Evolutionary conservation across 2,113 vertebrate genomes (phyloP).

Genomic region (Bufo gargarizans): DNA sequence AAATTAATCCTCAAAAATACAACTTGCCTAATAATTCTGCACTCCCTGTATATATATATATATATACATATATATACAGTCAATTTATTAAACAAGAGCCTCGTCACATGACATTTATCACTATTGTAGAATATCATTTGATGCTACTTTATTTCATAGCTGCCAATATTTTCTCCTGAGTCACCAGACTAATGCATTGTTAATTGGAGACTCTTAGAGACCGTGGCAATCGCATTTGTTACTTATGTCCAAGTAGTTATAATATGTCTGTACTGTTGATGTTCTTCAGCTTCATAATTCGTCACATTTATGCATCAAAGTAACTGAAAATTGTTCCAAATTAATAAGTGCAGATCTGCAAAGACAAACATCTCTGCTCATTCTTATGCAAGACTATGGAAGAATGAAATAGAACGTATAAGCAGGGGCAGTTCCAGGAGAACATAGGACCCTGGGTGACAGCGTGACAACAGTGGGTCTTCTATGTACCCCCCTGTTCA

Average conservation of each 20-base stretch:
- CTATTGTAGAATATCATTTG: too few relatives aligned
- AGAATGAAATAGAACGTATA: not conserved
- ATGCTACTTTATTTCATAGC: not conserved
- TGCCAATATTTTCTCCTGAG: not conserved
- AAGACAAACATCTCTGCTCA: not conserved
- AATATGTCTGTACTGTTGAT: constrained; percentile 1
- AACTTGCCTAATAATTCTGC: too few relatives aligned
- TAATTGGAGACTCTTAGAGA: constrained; percentile 14
- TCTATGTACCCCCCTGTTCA: too few relatives aligned
- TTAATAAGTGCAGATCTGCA: constrained; percentile 3
- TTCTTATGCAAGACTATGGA: constrained; percentile 5
- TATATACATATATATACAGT: too few relatives aligned
- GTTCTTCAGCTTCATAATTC: constrained; percentile 9
- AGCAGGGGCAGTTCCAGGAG: not conserved
- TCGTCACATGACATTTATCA: not conserved
- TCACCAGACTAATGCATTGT: not conserved
- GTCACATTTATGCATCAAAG: constrained; percentile 12
- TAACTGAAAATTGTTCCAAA: constrained; percentile 18
- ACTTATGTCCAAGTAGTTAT: constrained; percentile 17
- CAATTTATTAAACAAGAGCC: not conserved
- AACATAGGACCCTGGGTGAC: not conserved
- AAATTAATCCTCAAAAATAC: too few relatives aligned
- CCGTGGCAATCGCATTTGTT: constrained; percentile 41
- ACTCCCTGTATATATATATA: too few relatives aligned
- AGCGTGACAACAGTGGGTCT: too few relatives aligned